A percentile compares a stretch with the other conserved stretches of the same genome.
These are phyloP conservation scores for Venturia canescens DNA, from an alignment of 1,140 invertebrate genomes.

Conservation along the genomic window DNA sequence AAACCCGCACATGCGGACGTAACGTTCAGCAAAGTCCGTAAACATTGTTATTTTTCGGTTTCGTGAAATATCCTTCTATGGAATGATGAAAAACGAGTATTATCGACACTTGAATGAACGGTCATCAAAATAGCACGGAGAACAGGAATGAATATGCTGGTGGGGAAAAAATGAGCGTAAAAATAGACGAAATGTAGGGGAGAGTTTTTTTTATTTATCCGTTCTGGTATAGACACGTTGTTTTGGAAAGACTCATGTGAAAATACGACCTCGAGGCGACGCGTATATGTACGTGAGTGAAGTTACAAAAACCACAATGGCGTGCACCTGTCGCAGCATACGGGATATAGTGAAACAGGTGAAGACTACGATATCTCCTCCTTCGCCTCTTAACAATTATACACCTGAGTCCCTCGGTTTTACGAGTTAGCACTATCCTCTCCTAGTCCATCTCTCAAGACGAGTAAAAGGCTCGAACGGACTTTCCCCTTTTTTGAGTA, in stretches of 20 bases:
- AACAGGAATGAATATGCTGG: no score
- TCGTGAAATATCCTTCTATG: no score
- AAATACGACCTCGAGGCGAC: background rate
- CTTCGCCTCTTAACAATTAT: conserved; percentile 36
- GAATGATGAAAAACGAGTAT: no score
- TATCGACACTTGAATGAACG: no score
- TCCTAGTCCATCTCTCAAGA: conserved; percentile 18
- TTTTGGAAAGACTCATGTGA: background rate
- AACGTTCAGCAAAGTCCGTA: no score
- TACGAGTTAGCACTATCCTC: conserved; percentile 67
- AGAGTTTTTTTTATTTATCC: no score
- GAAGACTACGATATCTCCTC: conserved; percentile 57
- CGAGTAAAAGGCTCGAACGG: background rate
- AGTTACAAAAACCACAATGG: conserved; percentile 41
- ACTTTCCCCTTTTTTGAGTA: background rate
- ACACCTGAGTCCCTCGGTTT: conserved; percentile 64
- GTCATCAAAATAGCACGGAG: no score
- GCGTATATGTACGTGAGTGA: background rate
- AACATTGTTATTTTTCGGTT: no score
- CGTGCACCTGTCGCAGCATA: conserved; percentile 71
- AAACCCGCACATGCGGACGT: no score
- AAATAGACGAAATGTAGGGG: no score
- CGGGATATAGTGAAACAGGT: conserved; percentile 74
- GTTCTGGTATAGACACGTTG: background rate
- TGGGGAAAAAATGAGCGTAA: no score